Base-by-base conservation (phyloP, 2,797 vertebrate species). In the Propithecus deckenii region DNA sequence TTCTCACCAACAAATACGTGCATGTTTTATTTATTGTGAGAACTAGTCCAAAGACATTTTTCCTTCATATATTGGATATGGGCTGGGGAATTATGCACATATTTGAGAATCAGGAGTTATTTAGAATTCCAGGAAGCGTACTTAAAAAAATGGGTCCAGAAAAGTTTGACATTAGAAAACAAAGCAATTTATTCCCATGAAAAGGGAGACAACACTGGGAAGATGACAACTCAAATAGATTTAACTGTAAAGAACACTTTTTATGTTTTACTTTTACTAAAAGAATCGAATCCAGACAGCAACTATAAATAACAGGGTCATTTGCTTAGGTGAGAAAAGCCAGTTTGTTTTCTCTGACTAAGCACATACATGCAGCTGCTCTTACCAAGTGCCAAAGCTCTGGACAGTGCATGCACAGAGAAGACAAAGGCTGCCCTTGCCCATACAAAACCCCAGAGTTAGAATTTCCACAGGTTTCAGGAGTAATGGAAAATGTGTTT, bases 1-100 rank as follows among this genome's bases (percentile, higher is more conserved):
- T 95, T 96, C 79, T 72, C 23, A 79, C 17, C 59, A 93, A 78
- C 17, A 96, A 94, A 90, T 83, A 95, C 23, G 18, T 89, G 4
- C 46, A 87, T 89, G 71, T 81, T 79, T 95, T 95, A 94, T 94
- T 88, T 95, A 95, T 91, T 95, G 18, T 89, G 30, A 97, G 55
- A 95, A 86, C 25, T 65, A 52, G 17, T 75, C 38, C 50, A 95
- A 30, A 93, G 41, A 84, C 23, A 96, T 95, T 89, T 96, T 95
- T 86, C 41, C 35, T 94, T 95, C 55, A 78, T 92, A 74, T 74
- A 89, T 89, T 95, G 46, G 30, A 78, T 87, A 69, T 57, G 22
- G 41, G 18, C n/a, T 75, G 35, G 35, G 7, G 22, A 96, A 92
- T 95, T 96, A 96, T 91, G 59, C 22, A 97, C 59, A 80, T 96